Conservation (phyloP, 2,113 vertebrate species). For the Pterocles burchelli region DNA sequence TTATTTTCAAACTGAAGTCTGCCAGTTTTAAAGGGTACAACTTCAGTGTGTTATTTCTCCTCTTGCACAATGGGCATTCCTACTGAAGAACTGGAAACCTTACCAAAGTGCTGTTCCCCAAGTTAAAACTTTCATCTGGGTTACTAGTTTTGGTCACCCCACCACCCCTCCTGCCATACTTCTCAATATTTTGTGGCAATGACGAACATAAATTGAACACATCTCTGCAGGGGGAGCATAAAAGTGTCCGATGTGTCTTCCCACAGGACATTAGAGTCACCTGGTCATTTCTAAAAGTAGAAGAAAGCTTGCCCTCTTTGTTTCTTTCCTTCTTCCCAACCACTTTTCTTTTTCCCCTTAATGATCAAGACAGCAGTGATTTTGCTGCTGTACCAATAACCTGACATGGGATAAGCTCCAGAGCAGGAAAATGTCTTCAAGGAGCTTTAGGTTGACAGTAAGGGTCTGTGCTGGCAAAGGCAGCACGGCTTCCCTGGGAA, state of each 20-base stretch:
- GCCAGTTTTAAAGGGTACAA: background rate
- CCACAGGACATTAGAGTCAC: no score
- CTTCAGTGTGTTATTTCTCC: background rate
- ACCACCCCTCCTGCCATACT: background rate
- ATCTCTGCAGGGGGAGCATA: background rate
- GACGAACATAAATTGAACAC: background rate
- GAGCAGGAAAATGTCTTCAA: background rate
- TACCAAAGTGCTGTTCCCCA: background rate
- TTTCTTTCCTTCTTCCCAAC: background rate
- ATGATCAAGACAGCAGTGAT: background rate
- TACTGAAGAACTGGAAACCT: background rate
- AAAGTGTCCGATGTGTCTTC: background rate
- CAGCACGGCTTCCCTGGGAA: accelerated
- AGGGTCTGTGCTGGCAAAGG: background rate
- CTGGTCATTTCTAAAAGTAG: background rate
- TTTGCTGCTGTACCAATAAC: background rate
- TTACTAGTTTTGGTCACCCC: background rate
- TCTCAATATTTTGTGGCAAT: background rate
- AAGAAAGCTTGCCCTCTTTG: background rate
- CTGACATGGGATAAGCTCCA: background rate
- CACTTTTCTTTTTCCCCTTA: background rate
- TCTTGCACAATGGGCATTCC: background rate
- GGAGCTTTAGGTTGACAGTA: background rate
- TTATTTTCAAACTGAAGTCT: background rate
- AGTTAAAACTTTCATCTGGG: background rate